A percentile compares a stretch with the other conserved stretches of the same genome.
Evolutionary conservation across 2,888 invertebrate genomes (phyloP).

Genomic region (Pherbina coryleti): DNA sequence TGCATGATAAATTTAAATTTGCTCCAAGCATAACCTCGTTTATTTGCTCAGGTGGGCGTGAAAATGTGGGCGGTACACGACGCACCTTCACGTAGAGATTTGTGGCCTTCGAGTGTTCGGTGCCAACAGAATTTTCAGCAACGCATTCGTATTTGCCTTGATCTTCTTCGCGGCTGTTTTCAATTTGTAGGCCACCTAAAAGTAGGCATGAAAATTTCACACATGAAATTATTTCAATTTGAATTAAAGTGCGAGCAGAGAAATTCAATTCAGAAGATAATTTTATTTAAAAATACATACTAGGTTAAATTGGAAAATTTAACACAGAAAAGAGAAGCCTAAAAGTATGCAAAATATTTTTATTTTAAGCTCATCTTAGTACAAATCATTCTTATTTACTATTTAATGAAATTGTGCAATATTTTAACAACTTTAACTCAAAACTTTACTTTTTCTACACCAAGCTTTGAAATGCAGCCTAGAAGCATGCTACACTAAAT

Average conservation of each 20-base stretch:
- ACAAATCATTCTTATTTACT: not conserved
- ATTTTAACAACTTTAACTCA: no score
- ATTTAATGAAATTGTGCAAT: not conserved
- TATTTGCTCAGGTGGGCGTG: constrained; percentile 86
- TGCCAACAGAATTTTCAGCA: constrained; percentile 92
- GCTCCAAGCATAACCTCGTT: constrained; percentile 94
- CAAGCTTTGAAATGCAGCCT: not conserved
- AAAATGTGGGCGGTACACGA: constrained; percentile 95
- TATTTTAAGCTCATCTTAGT: not conserved
- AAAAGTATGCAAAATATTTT: not conserved
- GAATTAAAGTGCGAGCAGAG: not conserved
- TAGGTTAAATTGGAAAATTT: not conserved
- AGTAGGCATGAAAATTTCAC: constrained; percentile 24
- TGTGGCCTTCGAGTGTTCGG: constrained; percentile 91
- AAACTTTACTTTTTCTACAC: not conserved
- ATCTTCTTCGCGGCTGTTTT: constrained; percentile 89
- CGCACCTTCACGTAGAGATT: constrained; percentile 96
- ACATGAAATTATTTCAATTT: not conserved
- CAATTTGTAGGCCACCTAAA: constrained; percentile 80
- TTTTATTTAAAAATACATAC: not conserved
- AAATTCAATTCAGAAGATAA: not conserved
- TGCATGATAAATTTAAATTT: constrained; percentile 93
- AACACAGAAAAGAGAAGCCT: not conserved
- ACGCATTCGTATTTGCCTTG: constrained; percentile 97
- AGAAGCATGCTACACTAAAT: constrained; percentile 7